phyloP scores from a whole-genome alignment of 2,113 vertebrate genomes.

The Mobula hypostoma region DNA sequence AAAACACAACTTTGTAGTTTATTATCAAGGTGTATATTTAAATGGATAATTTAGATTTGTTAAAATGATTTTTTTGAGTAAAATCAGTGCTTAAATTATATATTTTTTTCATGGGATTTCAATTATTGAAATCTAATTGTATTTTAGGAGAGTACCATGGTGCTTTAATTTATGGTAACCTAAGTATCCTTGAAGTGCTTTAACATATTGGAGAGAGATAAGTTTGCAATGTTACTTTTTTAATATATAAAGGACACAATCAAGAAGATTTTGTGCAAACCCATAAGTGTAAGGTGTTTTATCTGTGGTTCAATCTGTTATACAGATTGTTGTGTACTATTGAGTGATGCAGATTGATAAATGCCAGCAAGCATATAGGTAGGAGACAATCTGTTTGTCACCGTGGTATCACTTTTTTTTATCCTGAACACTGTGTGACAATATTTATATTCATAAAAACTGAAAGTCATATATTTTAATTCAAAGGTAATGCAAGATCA shows the following conservation, averaged over 20 bases:
- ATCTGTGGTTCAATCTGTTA: not conserved
- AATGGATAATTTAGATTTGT: not conserved
- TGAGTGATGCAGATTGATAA: not conserved
- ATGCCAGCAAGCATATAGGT: not conserved
- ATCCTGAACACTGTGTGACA: not conserved
- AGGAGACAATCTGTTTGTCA: conserved; percentile 10
- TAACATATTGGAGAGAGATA: not conserved
- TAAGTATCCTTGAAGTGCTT: not conserved
- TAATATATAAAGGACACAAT: not conserved
- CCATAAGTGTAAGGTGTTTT: not conserved
- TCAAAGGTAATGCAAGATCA: not conserved
- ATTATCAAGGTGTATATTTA: not conserved
- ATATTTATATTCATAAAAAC: conserved; percentile 1
- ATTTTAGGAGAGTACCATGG: not conserved
- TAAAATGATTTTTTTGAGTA: not conserved
- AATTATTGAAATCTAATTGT: not conserved
- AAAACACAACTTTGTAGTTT: not conserved
- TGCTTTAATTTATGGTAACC: not conserved
- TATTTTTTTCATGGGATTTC: not conserved
- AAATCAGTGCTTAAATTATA: not conserved
- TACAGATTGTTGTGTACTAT: not conserved
- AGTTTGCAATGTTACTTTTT: not conserved
- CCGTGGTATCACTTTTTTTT: not conserved
- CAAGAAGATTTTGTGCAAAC: not conserved
- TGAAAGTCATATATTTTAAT: not conserved